Conservation (phyloP, 2,797 vertebrate genomes). For the Enteromius mattozi region DNA sequence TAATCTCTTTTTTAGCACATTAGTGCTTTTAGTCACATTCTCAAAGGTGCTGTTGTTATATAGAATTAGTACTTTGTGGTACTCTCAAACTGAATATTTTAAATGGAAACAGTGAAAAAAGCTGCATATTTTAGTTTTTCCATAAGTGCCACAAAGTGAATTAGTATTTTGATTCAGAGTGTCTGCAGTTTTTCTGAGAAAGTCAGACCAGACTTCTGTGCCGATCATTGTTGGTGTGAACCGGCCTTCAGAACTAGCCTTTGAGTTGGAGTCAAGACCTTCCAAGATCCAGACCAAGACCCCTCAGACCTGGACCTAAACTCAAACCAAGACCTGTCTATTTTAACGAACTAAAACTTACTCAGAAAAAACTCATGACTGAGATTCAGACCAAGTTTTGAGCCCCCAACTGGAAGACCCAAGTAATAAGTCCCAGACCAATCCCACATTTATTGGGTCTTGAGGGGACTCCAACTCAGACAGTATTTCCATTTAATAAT, state of each 20-base stretch:
- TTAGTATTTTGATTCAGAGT: neutral
- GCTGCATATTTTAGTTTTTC: neutral
- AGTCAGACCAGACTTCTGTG: neutral
- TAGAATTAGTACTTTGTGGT: neutral
- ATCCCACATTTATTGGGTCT: neutral
- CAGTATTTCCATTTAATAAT: constrained; percentile 28
- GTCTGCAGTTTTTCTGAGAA: no score
- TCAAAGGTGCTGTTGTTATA: neutral
- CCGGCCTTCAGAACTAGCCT: neutral
- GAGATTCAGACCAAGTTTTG: constrained; percentile 1
- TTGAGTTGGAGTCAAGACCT: constrained; percentile 7
- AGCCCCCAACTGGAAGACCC: neutral
- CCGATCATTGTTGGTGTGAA: neutral
- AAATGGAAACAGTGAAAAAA: neutral
- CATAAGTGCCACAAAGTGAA: neutral
- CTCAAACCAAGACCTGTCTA: neutral
- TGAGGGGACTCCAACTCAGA: constrained; percentile 1
- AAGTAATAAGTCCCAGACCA: neutral
- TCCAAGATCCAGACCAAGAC: neutral
- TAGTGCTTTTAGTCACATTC: neutral
- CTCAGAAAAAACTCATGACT: neutral
- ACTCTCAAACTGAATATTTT: neutral
- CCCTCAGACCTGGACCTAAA: neutral
- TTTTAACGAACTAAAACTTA: neutral
- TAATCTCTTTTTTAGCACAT: neutral